Evolutionary conservation across 2,113 vertebrate species (phyloP), one percentile per base, ranked within the genome.

Genomic region (Rallus limicola): DNA sequence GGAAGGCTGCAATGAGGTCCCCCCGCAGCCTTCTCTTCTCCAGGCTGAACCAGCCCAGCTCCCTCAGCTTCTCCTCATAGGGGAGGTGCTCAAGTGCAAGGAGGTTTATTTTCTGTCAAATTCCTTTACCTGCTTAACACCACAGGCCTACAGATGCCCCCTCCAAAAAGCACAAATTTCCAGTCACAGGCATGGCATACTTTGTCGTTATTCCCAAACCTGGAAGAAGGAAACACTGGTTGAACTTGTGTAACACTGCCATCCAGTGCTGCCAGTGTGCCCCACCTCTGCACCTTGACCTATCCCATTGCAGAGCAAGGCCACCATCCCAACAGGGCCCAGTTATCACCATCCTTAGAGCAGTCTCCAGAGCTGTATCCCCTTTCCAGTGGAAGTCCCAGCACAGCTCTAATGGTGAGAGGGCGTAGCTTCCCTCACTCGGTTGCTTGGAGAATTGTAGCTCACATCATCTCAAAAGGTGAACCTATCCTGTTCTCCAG

Each of bases 191-290:
- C 16, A 48, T 13, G n/a, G 24, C 23, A 62, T 28, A 19, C 14
- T 84, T 58, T 68, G 34, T 36, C 64, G 44, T 65, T 53, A 71
- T 75, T 94, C 13, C 52, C 65, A 69, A 78, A 63, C 18, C 13
- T 53, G 10, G 53, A 82, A 85, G 34, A 60, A 38, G 33, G 24
- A 56, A 87, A 75, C 53, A 31, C 42, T 65, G 48, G 34, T 10
- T 86, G 83, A 83, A 84, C 33, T 65, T 82, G 67, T 46, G 58
- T 92, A 93, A 93, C 53, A 42, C 64, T 84, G 83, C 88, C 93
- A 91, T 81, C 90, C 86, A 91, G 77, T 65, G 76, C 90, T 92
- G 76, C 53, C 59, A 70, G 52, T 1, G 21, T 58, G 25, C 19
- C 88, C 24, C 62, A n/a, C 16, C 25, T 79, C 89, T 56, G n/a